Base-by-base conservation (phyloP, 23 tunicate species). In the Halocynthia aurantium region DNA sequence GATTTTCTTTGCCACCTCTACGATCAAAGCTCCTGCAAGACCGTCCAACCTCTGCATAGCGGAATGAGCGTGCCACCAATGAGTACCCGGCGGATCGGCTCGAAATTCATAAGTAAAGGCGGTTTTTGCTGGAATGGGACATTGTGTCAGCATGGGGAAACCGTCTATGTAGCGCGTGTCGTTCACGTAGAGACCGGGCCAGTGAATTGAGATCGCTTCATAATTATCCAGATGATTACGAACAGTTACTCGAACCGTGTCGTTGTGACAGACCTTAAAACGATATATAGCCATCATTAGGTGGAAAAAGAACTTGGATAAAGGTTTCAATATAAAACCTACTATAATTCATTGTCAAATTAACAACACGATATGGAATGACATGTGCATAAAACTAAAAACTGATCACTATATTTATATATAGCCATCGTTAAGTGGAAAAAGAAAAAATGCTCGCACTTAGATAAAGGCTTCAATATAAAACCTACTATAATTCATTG, bases 51-150 rank as follows among this genome's bases (percentile, higher is more conserved):
- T 60, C 17, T 60, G 64, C 17, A 60, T 15, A 15, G 17, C 4
- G n/a, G 64, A 60, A 60, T 60, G 64, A 60, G 64, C 64, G 4
- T 60, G 64, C 64, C 64, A 60, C 64, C 64, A 60, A 60, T 60
- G 64, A 60, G 64, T 60, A 60, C 64, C 64, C 17, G 64, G 17
- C 4, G 17, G 17, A 2, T 60, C 17, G 4, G 17, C n/a, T 15
- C 17, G 64, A 60, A 60, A 60, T 17, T 60, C 17, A 60, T 60
- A 60, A 60, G n/a, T 60, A 60, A 60, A 60, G 64, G 2, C 17
- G 2, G 17, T 1, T 60, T 60, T 60, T 60, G n/a, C 64, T 17
- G 64, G 17, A 15, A 60, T 60, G 2, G 64, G 64, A 60, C 64
- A 60, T 17, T 60, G 64, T 17, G 64, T 60, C 64, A 60, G 17